Evolutionary conservation across 1,140 invertebrate genomes (phyloP).

Genomic region (Asbolus verrucosus): DNA sequence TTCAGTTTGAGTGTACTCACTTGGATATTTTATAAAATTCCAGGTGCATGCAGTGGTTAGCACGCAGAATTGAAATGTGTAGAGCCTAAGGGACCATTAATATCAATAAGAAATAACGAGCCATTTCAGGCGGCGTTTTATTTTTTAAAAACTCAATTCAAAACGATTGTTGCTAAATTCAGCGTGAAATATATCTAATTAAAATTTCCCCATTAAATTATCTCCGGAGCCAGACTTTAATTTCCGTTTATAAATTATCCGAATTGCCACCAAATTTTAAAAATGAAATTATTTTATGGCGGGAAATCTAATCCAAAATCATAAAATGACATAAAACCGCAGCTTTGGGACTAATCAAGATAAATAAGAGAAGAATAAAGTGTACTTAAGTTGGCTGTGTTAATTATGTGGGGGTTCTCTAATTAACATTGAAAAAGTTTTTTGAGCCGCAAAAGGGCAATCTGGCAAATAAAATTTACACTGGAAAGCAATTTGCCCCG

Average conservation of each 20-base stretch:
- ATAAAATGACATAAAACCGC: slow-evolving; percentile 35
- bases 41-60: slow-evolving; percentile 34
- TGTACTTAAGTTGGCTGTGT: slow-evolving; percentile 48
- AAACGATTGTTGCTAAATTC: slow-evolving; percentile 25
- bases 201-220: slow-evolving; percentile 21
- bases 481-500: slow-evolving; percentile 7
- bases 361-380: slow-evolving; percentile 54
- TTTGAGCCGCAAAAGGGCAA: slow-evolving; percentile 16
- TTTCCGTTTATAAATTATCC: slow-evolving; percentile 26
- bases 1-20: slow-evolving; percentile 38
- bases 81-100: slow-evolving; percentile 29
- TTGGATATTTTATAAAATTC: slow-evolving; percentile 39
- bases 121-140: slow-evolving; percentile 17
- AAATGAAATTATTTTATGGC: slow-evolving; percentile 10
- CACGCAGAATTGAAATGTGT: slow-evolving; percentile 27
- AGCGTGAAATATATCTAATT: slow-evolving; percentile 28
- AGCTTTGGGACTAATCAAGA: slow-evolving; percentile 50
- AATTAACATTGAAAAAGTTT: slow-evolving; percentile 51
- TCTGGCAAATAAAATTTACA: slow-evolving; percentile 22
- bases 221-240: slow-evolving; percentile 14
- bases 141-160: slow-evolving; percentile 6
- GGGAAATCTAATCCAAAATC: slow-evolving; percentile 17
- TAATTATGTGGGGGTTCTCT: slow-evolving; percentile 51
- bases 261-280: slow-evolving; percentile 3
- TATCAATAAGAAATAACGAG: slow-evolving; percentile 35